phyloP scores from a whole-genome alignment of 2,888 invertebrate species.

The Heterodera filipjevi region DNA sequence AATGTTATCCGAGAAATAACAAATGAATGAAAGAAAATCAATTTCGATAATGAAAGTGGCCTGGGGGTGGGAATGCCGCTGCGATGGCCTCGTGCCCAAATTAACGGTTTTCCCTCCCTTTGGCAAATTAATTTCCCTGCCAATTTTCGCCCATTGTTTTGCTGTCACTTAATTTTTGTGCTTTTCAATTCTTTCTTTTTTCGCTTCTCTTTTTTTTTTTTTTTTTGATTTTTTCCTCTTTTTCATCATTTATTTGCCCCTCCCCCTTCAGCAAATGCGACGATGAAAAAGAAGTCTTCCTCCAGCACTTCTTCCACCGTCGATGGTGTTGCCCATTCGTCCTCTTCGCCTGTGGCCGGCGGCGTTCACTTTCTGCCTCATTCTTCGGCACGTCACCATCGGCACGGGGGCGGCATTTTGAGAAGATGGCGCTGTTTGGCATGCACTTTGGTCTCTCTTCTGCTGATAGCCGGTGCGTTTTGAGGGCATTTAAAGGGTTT shows the following conservation, averaged over 20 bases:
- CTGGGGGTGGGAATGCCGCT: background rate
- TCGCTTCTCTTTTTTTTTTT: too few relatives aligned
- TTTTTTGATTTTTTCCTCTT: too few relatives aligned
- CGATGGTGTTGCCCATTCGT: background rate
- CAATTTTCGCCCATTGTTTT: too few relatives aligned
- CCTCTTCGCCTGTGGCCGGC: background rate
- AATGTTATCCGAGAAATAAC: background rate
- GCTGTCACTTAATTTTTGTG: too few relatives aligned
- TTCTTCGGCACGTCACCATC: background rate
- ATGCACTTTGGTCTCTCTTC: background rate
- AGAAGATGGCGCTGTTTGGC: slow-evolving; percentile 8
- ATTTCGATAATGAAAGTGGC: background rate
- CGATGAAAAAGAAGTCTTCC: slow-evolving; percentile 2
- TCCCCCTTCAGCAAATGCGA: background rate
- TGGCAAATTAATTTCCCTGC: too few relatives aligned
- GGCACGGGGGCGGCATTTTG: background rate
- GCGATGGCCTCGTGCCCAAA: background rate
- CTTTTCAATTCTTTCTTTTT: too few relatives aligned
- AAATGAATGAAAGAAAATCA: too few relatives aligned
- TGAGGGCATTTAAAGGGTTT: background rate
- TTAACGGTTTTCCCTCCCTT: background rate
- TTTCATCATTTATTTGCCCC: background rate
- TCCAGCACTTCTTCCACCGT: background rate
- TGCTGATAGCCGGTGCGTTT: background rate
- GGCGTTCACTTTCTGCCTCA: slow-evolving; percentile 1